phyloP scores from a whole-genome alignment of 1,140 invertebrate genomes.

The Batillaria attramentaria region DNA sequence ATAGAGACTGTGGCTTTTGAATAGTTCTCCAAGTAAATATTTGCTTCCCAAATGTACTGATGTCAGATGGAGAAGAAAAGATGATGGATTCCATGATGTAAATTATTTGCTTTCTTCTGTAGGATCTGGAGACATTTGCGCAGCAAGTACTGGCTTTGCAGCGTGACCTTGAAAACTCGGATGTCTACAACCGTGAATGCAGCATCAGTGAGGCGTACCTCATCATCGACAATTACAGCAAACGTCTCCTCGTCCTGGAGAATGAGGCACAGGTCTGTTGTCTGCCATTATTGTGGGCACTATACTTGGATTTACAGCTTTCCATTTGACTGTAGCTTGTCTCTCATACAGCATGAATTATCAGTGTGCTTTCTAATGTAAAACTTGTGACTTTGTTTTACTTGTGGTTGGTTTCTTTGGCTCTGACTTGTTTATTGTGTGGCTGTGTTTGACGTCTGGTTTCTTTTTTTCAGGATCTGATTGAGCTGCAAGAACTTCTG shows the following conservation, averaged over 20 bases:
- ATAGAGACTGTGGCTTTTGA: too few relatives aligned
- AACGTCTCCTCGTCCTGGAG: slow-evolving; percentile 63
- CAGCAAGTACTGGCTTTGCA: slow-evolving; percentile 58
- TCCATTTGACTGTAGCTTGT: too few relatives aligned
- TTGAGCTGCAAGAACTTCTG: slow-evolving; percentile 70
- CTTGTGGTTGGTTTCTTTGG: slow-evolving; percentile 2
- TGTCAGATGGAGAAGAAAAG: background rate
- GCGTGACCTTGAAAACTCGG: slow-evolving; percentile 64
- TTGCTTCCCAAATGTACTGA: background rate
- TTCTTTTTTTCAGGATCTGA: slow-evolving; percentile 60
- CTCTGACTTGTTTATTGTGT: slow-evolving; percentile 6
- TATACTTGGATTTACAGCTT: too few relatives aligned
- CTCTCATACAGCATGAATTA: background rate
- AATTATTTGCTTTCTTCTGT: slow-evolving; percentile 26
- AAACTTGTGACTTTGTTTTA: background rate
- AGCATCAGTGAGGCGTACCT: slow-evolving; percentile 61
- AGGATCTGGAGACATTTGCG: slow-evolving; percentile 69
- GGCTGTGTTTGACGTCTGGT: background rate
- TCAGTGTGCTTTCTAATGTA: background rate
- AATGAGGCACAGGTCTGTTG: slow-evolving; percentile 66
- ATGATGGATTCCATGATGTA: background rate
- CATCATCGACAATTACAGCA: slow-evolving; percentile 65
- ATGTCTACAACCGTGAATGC: slow-evolving; percentile 66
- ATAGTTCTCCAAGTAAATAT: background rate
- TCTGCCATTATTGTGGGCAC: background rate